Percentiles rank a stretch among this genome's conserved stretches.
Evolutionary conservation across 2,888 invertebrate species (phyloP).

Genomic region (Chouioia cunea): DNA sequence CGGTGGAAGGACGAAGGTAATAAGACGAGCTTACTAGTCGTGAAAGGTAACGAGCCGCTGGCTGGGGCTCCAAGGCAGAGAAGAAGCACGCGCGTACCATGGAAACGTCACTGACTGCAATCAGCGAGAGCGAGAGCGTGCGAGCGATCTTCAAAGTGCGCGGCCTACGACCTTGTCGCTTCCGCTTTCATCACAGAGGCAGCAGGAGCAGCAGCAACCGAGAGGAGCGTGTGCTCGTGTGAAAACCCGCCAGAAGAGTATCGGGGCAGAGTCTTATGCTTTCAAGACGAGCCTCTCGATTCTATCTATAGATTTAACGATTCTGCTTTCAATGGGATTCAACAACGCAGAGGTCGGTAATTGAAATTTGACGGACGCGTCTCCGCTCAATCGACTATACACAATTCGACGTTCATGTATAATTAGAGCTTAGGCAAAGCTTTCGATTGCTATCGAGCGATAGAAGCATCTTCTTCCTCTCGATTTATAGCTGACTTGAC

Average conservation of each 20-base stretch:
- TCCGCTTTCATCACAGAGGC: slow-evolving; percentile 30
- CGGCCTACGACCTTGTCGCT: slow-evolving; percentile 44
- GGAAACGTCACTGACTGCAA: slow-evolving; percentile 51
- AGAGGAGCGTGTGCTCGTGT: not conserved
- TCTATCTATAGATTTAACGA: slow-evolving; percentile 7
- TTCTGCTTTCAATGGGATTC: slow-evolving; percentile 8
- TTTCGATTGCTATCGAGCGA: no score
- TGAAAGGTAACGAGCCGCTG: slow-evolving; percentile 51
- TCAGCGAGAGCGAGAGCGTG: slow-evolving; percentile 35
- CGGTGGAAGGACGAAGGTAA: slow-evolving; percentile 45
- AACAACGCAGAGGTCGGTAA: slow-evolving; percentile 24
- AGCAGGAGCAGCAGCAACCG: not conserved
- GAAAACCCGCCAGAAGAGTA: not conserved
- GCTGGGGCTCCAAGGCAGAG: slow-evolving; percentile 11
- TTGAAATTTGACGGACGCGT: slow-evolving; percentile 36
- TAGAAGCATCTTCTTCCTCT: no score
- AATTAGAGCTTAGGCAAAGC: no score
- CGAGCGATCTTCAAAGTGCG: slow-evolving; percentile 43
- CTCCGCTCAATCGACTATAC: no score
- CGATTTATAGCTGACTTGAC: no score
- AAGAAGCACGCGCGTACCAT: slow-evolving; percentile 18
- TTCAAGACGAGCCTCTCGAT: not conserved
- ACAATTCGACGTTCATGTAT: no score
- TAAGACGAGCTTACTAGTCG: slow-evolving; percentile 48
- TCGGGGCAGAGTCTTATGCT: not conserved